Conservation (phyloP, 2,113 vertebrate genomes). For the Okapia johnstoni region DNA sequence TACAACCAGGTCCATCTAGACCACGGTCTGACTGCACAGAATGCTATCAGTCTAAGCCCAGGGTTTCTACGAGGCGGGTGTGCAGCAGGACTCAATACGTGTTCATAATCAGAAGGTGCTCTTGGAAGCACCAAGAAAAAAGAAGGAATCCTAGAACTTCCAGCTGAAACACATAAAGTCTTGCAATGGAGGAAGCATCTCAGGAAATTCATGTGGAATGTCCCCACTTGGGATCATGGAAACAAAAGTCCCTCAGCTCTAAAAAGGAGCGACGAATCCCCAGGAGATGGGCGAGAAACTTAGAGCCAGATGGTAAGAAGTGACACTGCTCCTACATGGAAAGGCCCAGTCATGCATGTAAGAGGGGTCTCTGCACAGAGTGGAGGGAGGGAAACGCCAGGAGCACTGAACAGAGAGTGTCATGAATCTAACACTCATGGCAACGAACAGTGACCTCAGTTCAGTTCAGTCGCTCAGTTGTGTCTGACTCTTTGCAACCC, state of each 20-base stretch:
- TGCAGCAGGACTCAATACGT: neutral
- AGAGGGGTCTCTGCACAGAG: neutral
- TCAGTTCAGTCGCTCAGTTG: too few relatives aligned
- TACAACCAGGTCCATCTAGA: neutral
- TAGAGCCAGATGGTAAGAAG: neutral
- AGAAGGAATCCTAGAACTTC: neutral
- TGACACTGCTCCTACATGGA: neutral
- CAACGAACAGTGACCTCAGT: neutral
- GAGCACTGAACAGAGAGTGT: neutral
- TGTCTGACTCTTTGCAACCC: too few relatives aligned
- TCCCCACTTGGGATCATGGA: neutral
- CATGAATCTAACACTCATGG: accelerated
- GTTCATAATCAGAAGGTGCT: neutral
- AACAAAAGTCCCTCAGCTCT: neutral
- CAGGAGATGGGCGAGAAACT: neutral
- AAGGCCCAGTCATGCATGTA: accelerated
- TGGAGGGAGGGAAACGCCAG: neutral
- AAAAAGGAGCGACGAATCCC: neutral
- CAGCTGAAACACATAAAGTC: neutral
- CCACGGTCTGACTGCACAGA: neutral
- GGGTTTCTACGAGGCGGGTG: neutral
- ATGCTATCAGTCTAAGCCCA: neutral
- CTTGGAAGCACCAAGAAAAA: neutral
- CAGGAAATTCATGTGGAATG: neutral
- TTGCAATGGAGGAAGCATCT: neutral